Evolutionary conservation across 2,888 invertebrate genomes (phyloP).

Genomic region (Plebejus melissa): DNA sequence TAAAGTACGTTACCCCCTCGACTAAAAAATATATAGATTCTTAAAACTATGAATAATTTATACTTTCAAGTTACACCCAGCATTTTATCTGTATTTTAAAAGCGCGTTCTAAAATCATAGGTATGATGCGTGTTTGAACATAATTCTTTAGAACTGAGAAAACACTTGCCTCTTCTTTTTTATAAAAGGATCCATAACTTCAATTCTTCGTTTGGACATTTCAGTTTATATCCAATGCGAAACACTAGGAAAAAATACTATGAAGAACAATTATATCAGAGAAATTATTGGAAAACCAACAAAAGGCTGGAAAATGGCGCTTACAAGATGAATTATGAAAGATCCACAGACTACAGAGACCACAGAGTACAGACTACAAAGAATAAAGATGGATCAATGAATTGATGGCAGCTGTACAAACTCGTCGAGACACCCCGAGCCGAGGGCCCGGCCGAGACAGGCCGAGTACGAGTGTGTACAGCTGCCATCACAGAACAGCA

Average conservation of each 20-base stretch:
- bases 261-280: not conserved
- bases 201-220: slow-evolving; percentile 92
- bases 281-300: not conserved
- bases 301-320: slow-evolving; percentile 8
- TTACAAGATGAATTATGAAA: not conserved
- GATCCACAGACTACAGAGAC: not conserved
- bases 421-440: too few relatives aligned
- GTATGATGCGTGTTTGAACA: not conserved
- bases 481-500: too few relatives aligned
- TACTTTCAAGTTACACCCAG: not conserved
- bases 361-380: not conserved
- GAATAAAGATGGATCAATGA: not conserved
- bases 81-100: not conserved
- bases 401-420: too few relatives aligned
- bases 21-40: too few relatives aligned
- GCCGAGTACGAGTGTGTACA: too few relatives aligned
- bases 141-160: not conserved
- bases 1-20: too few relatives aligned
- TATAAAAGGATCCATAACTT: slow-evolving; percentile 90
- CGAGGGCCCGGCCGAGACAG: too few relatives aligned
- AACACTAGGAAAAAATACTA: not conserved
- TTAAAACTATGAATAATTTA: not conserved
- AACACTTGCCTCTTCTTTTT: slow-evolving; percentile 83
- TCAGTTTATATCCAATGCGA: not conserved
- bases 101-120: not conserved